phyloP scores from a whole-genome alignment of 2,888 invertebrate genomes.

The Anoncus sp. region DNA sequence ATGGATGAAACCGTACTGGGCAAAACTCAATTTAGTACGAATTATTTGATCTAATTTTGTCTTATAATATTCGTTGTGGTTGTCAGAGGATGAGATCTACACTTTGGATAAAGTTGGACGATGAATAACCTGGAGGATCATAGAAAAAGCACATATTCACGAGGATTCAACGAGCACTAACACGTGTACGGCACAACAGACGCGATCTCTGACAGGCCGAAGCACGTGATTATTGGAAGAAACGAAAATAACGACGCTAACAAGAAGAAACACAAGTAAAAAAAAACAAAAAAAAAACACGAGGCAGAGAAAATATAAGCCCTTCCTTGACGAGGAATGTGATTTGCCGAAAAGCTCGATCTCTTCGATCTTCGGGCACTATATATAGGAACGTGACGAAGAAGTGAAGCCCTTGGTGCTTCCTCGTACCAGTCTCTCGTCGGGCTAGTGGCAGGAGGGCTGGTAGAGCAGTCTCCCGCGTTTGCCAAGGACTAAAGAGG shows the following conservation, averaged over 20 bases:
- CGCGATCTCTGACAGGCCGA: neutral
- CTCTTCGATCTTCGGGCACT: slow-evolving; percentile 35
- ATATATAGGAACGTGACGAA: slow-evolving; percentile 6
- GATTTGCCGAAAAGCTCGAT: neutral
- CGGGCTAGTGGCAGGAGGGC: neutral
- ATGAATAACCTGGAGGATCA: too few relatives aligned
- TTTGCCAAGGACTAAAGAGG: neutral
- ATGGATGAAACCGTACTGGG: too few relatives aligned
- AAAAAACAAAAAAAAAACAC: slow-evolving; percentile 11
- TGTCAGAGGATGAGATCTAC: too few relatives aligned
- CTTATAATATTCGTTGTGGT: too few relatives aligned
- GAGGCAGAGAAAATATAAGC: slow-evolving; percentile 3
- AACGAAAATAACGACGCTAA: slow-evolving; percentile 13
- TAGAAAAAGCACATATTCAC: neutral
- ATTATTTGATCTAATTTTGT: too few relatives aligned
- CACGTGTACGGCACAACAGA: neutral
- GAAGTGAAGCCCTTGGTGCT: slow-evolving; percentile 58
- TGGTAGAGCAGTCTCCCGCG: neutral
- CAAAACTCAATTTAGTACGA: too few relatives aligned
- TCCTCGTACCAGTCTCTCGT: slow-evolving; percentile 63
- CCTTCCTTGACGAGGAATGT: neutral
- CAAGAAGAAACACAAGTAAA: slow-evolving; percentile 10
- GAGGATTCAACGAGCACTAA: neutral
- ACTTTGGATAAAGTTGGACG: too few relatives aligned
- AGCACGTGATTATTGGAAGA: slow-evolving; percentile 14